Conservation (phyloP, 2,888 invertebrate genomes). For the Diarsia rubi region DNA sequence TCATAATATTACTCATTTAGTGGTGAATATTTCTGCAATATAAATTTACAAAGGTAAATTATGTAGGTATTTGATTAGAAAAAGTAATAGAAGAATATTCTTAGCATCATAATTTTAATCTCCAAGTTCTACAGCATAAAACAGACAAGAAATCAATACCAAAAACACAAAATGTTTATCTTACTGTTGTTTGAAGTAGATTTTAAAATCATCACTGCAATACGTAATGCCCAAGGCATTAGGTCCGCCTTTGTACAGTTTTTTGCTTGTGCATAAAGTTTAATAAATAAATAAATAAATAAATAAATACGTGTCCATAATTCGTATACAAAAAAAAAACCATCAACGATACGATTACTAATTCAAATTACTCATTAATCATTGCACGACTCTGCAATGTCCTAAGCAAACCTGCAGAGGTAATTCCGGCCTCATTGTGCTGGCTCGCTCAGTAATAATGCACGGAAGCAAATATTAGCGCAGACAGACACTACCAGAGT, state of each 20-base stretch:
- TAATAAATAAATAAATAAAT: no score
- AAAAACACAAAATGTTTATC: no score
- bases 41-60: not conserved
- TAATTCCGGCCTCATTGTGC: conserved; percentile 84
- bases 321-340: not conserved
- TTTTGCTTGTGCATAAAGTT: no score
- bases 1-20: not conserved
- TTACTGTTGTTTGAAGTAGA: no score
- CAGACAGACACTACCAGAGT: conserved; percentile 81
- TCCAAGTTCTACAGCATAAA: not conserved
- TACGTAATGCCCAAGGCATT: no score
- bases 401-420: conserved; percentile 69
- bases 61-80: not conserved
- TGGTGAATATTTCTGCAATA: not conserved
- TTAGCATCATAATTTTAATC: no score
- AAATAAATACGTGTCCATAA: no score
- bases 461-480: conserved; percentile 88
- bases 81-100: not conserved
- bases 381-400: conserved; percentile 33
- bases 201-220: no score
- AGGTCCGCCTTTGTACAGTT: no score
- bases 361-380: conserved; percentile 54
- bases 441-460: conserved; percentile 85
- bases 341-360: conserved; percentile 15
- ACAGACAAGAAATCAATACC: not conserved